Evolutionary conservation across 1,140 invertebrate genomes (phyloP), one percentile per base, ranked within the genome.

Genomic region (Xylocopa sonorina): DNA sequence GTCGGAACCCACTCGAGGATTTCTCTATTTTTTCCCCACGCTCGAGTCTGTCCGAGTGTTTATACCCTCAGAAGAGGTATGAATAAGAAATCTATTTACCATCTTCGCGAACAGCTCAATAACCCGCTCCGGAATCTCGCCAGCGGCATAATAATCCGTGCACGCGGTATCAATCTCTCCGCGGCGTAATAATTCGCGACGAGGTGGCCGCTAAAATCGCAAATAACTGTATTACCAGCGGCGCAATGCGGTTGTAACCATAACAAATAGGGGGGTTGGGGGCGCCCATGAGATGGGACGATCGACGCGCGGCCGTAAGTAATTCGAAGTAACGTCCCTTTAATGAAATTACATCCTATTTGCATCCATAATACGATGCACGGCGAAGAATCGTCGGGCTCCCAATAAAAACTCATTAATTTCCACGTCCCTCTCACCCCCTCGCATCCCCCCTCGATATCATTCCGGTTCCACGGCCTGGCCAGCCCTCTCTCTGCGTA

Each of bases 291-390:
- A 12, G 7, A 24, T 0, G 34, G 10, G 9, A 9, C 57, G 48
- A 41, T 29, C 24, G 38, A 51, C 27, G 24, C n/a, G 51, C 55
- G 48, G 60, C 6, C 64, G 32, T 58, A 69, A 58, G 74, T 69
- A 77, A 77, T 77, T 68, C 64, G 74, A 77, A 58, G 64, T 77
- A 77, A 77, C 66, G 74, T 69, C 64, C 66, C 41, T 69, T 77
- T 77, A 77, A 77, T 77, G 74, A 77, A 77, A 77, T 77, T 77
- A 77, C 74, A 77, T 69, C 74, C 74, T 77, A 77, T 77, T 77
- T 77, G 74, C 74, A 77, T 77, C 53, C 43, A 29, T 77, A 77
- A 77, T 77, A 69, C 66, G 53, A 9, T 41, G 43, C 66, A 50
- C 24, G 43, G 43, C 53, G 32, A 69, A 60, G 53, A 71, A 69